phyloP scores from a whole-genome alignment of 2,888 invertebrate genomes.

The Eumacrocentrus americanus region DNA sequence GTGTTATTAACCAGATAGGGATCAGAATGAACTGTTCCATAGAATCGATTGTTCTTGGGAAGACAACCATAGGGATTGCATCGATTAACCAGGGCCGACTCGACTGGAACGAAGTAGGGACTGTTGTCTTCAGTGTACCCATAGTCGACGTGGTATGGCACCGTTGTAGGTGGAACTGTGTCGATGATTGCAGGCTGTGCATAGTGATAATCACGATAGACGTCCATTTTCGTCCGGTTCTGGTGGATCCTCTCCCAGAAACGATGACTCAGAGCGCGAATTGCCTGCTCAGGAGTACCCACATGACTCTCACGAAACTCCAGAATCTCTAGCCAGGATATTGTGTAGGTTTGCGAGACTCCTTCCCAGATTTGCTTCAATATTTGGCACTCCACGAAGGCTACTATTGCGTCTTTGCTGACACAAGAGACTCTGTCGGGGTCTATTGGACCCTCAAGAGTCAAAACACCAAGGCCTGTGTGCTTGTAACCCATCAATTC shows the following conservation, averaged over 20 bases:
- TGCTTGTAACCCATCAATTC: conserved; percentile 83
- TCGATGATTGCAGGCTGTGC: conserved; percentile 39
- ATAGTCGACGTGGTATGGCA: conserved; percentile 46
- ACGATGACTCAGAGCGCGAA: conserved; percentile 62
- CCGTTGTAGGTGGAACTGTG: conserved; percentile 36
- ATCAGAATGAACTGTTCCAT: conserved; percentile 50
- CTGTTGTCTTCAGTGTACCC: conserved; percentile 38
- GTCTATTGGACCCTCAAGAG: conserved; percentile 78
- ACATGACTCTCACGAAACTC: conserved; percentile 67
- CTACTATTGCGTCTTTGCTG: conserved; percentile 83
- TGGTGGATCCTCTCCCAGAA: conserved; percentile 61
- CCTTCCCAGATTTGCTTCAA: conserved; percentile 79
- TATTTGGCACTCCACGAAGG: conserved; percentile 88
- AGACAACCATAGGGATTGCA: conserved; percentile 40
- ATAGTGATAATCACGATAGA: conserved; percentile 44
- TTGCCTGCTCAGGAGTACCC: conserved; percentile 65
- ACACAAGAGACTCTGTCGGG: conserved; percentile 81
- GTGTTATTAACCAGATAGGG: conserved; percentile 54
- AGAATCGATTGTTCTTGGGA: conserved; percentile 38
- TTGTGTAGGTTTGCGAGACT: conserved; percentile 65
- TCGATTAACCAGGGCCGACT: conserved; percentile 31
- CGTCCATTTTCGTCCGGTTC: conserved; percentile 43
- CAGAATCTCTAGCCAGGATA: conserved; percentile 73
- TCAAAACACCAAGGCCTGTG: conserved; percentile 65
- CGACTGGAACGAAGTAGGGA: conserved; percentile 9